Percentiles rank a stretch among this genome's conserved stretches.
These are phyloP conservation scores for Scopus umbretta DNA, from an alignment of 2,113 vertebrate genomes.

Conservation along the genomic window DNA sequence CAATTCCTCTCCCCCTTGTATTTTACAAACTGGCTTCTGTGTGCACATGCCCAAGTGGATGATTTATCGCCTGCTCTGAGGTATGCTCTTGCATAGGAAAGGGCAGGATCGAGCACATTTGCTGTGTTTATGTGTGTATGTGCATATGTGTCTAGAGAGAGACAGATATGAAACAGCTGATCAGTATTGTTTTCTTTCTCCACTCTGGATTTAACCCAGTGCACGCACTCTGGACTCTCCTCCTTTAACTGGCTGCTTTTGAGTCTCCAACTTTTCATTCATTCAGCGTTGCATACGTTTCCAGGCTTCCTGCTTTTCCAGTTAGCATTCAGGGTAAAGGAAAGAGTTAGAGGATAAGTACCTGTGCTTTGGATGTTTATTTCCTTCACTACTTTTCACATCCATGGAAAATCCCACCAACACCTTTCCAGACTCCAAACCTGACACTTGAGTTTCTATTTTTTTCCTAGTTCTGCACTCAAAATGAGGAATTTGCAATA, in stretches of 20 bases:
- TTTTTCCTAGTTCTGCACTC: background rate
- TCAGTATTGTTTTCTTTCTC: background rate
- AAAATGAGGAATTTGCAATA: constrained; percentile 32
- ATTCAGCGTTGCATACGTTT: background rate
- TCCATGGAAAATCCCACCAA: background rate
- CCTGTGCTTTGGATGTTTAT: background rate
- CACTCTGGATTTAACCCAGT: background rate
- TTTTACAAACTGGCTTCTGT: constrained; percentile 41
- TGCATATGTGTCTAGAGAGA: background rate
- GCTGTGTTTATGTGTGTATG: background rate
- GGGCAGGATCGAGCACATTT: background rate
- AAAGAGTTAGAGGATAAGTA: background rate
- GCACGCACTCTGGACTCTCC: too few species aligned
- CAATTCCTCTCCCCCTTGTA: constrained; percentile 49
- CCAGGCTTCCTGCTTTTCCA: background rate
- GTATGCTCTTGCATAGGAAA: background rate
- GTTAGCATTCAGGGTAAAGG: background rate
- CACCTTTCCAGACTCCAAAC: background rate
- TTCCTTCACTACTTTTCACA: background rate
- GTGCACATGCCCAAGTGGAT: background rate
- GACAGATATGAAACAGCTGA: background rate
- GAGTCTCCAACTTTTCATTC: background rate
- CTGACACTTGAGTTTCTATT: background rate
- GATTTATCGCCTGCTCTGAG: constrained; percentile 11
- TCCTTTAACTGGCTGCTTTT: background rate